phyloP scores from a whole-genome alignment of 2,113 vertebrate genomes.

The Sinocyclocheilus rhinocerous region DNA sequence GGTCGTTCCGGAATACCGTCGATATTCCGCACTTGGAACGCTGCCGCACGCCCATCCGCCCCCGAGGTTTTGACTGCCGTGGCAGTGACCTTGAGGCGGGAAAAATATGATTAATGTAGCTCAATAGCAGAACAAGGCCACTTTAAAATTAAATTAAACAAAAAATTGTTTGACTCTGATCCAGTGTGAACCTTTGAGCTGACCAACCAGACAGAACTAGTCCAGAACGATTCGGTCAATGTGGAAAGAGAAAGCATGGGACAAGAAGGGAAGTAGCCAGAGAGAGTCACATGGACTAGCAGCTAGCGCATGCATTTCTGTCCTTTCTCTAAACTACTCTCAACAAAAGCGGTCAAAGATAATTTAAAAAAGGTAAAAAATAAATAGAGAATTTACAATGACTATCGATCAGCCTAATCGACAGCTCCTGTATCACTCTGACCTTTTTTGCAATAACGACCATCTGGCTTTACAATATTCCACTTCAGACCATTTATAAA shows the following conservation, averaged over 20 bases:
- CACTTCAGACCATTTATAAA: not conserved
- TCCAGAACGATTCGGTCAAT: not conserved
- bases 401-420: too few relatives aligned
- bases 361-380: too few relatives aligned
- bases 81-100: slow-evolving; percentile 46
- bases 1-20: too few relatives aligned
- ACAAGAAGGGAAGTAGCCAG: not conserved
- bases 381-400: too few relatives aligned
- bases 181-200: slow-evolving; percentile 14
- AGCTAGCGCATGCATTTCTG: not conserved
- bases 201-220: not conserved
- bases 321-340: not conserved
- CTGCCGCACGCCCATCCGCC: too few relatives aligned
- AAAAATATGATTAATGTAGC: slow-evolving; percentile 50
- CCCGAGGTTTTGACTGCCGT: not conserved
- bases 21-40: too few relatives aligned
- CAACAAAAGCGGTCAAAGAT: too few relatives aligned
- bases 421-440: too few relatives aligned
- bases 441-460: too few relatives aligned
- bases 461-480: not conserved
- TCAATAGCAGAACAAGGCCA: slow-evolving; percentile 57
- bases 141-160: slow-evolving; percentile 57
- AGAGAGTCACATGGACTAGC: not conserved
- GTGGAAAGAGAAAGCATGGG: not conserved
- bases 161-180: slow-evolving; percentile 22